Evolutionary conservation across 2,797 vertebrate genomes (phyloP).

Genomic region (Microcaecilia unicolor): DNA sequence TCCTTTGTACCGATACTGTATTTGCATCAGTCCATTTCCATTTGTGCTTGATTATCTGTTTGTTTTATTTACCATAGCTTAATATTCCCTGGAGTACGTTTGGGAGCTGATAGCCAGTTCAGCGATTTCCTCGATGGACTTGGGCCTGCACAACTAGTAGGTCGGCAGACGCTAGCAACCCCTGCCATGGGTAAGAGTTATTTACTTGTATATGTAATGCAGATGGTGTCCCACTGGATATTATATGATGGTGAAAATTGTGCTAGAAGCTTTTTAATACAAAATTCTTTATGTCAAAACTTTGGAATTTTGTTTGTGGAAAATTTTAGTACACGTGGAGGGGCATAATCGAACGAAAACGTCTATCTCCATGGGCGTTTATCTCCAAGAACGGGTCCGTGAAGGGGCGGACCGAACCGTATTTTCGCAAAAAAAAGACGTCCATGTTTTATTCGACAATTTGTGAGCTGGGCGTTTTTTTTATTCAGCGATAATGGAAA

Average conservation of each 20-base stretch:
- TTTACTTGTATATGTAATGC: not conserved
- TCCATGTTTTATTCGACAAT: too few species aligned
- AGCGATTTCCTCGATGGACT: conserved; percentile 95
- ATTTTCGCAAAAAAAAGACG: too few species aligned
- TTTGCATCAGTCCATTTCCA: not conserved
- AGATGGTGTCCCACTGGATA: not conserved
- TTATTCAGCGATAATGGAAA: too few species aligned
- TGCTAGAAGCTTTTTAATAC: not conserved
- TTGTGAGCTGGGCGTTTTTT: too few species aligned
- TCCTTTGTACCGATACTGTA: too few species aligned
- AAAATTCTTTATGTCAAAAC: too few species aligned
- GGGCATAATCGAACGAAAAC: too few species aligned
- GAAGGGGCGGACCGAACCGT: too few species aligned
- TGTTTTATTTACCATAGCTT: conserved; percentile 55
- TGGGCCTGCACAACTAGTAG: conserved; percentile 91
- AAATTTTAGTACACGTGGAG: too few species aligned
- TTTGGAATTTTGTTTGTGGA: too few species aligned
- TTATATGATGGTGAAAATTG: not conserved
- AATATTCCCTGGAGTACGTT: conserved; percentile 88
- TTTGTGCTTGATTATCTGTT: not conserved
- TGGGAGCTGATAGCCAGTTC: conserved; percentile 91
- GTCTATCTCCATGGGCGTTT: too few species aligned
- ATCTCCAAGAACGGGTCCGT: too few species aligned
- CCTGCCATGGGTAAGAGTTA: conserved; percentile 87
- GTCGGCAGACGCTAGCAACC: conserved; percentile 89